These are phyloP conservation scores for Nephrocerus scutellatus DNA, from an alignment of 2,888 invertebrate species.

Conservation along the genomic window DNA sequence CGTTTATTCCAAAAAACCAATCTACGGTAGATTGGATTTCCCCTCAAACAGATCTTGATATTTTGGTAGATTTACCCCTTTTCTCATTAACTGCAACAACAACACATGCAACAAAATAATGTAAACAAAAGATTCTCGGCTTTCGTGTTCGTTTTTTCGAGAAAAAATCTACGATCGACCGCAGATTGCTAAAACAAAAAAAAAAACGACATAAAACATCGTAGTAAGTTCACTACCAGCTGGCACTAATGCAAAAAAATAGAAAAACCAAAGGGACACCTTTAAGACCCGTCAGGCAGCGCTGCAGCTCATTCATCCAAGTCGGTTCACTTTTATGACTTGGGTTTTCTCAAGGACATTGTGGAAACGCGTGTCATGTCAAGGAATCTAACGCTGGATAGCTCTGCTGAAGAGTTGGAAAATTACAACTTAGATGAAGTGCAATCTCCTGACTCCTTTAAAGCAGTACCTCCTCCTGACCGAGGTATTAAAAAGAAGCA, in stretches of 20 bases:
- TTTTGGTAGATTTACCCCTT: no score
- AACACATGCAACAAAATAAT: no score
- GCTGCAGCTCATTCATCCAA: conserved; percentile 1
- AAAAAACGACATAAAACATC: no score
- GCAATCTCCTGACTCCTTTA: background rate
- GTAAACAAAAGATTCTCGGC: no score
- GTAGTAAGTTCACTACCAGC: conserved; percentile 1
- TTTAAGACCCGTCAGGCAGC: conserved; percentile 3
- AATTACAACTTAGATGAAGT: conserved; percentile 1
- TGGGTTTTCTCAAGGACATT: conserved; percentile 2
- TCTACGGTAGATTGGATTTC: no score
- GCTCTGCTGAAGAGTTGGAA: conserved; percentile 3
- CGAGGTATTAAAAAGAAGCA: background rate
- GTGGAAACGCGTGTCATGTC: conserved; percentile 1
- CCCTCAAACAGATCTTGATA: no score
- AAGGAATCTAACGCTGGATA: conserved; percentile 1
- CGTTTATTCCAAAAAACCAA: no score
- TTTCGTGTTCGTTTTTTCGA: no score
- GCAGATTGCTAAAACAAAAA: no score
- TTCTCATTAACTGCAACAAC: no score
- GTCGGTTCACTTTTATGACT: conserved; percentile 2
- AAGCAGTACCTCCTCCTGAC: conserved; percentile 1
- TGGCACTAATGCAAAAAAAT: conserved; percentile 2
- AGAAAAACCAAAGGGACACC: conserved; percentile 1
- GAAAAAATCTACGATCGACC: no score